Percentiles rank a stretch among this genome's conserved stretches.
Conservation (phyloP, 1,140 invertebrate genomes). For the Cotesia typhae region DNA sequence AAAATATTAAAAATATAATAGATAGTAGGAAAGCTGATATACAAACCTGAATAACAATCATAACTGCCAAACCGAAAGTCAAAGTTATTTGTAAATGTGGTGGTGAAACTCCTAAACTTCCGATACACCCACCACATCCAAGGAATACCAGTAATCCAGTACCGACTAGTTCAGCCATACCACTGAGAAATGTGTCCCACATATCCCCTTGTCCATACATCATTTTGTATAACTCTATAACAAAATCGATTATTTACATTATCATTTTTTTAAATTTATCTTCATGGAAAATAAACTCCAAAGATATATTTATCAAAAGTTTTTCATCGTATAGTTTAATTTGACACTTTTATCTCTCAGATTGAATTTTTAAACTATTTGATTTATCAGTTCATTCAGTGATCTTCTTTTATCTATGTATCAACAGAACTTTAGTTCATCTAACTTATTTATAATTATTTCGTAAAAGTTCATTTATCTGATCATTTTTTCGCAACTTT, state of each 20-base stretch:
- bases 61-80: constrained; percentile 76
- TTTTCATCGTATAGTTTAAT: too few relatives aligned
- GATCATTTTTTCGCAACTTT: too few relatives aligned
- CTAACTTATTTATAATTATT: too few relatives aligned
- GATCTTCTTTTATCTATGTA: too few relatives aligned
- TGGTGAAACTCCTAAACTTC: constrained; percentile 48
- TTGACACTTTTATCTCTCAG: too few relatives aligned
- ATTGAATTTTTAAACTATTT: too few relatives aligned
- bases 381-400: too few relatives aligned
- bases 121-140: constrained; percentile 76
- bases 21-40: background rate
- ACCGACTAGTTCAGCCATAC: constrained; percentile 74
- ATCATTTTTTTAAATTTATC: too few relatives aligned
- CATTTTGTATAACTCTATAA: constrained; percentile 46
- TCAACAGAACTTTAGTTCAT: too few relatives aligned
- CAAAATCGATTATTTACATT: background rate
- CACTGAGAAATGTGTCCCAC: constrained; percentile 41
- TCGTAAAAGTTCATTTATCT: too few relatives aligned
- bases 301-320: too few relatives aligned
- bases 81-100: constrained; percentile 71
- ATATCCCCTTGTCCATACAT: constrained; percentile 41
- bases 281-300: too few relatives aligned
- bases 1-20: background rate
- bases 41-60: constrained; percentile 71
- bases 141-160: constrained; percentile 78